Evolutionary conservation across 1,140 invertebrate species (phyloP).

Genomic region (Batillaria attramentaria): DNA sequence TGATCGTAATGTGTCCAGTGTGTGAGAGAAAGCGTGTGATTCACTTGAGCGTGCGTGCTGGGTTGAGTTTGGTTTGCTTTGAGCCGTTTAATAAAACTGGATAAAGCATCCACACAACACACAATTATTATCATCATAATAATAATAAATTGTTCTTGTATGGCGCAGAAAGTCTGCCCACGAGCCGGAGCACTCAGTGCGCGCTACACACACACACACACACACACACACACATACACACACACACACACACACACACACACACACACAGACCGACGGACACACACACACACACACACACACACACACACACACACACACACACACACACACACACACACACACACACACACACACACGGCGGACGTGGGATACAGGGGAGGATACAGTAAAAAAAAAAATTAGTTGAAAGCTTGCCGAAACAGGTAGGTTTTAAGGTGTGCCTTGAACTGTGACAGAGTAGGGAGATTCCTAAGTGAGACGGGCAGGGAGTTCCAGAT

Average conservation of each 20-base stretch:
- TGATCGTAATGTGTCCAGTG: too few species aligned
- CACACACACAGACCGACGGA: neutral
- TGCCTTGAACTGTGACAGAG: too few species aligned
- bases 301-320: conserved; percentile 14
- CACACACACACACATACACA: neutral
- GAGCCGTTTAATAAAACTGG: neutral
- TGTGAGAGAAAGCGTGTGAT: too few species aligned
- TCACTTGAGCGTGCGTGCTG: too few species aligned
- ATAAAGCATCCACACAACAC: neutral
- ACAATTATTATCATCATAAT: neutral
- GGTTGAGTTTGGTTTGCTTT: neutral
- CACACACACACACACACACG: conserved; percentile 1
- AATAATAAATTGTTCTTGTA: neutral
- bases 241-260: neutral
- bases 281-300: conserved; percentile 15
- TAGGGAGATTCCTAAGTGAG: too few species aligned
- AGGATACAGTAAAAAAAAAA: too few species aligned
- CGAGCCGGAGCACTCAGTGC: neutral
- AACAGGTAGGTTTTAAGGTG: too few species aligned
- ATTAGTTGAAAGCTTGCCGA: too few species aligned
- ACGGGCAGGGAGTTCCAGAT: too few species aligned
- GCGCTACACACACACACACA: neutral
- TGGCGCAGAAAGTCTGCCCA: neutral
- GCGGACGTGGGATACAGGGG: too few species aligned
- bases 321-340: neutral